These are phyloP conservation scores for Pachypanchax playfairii DNA, from an alignment of 2,113 vertebrate species.

Conservation along the genomic window DNA sequence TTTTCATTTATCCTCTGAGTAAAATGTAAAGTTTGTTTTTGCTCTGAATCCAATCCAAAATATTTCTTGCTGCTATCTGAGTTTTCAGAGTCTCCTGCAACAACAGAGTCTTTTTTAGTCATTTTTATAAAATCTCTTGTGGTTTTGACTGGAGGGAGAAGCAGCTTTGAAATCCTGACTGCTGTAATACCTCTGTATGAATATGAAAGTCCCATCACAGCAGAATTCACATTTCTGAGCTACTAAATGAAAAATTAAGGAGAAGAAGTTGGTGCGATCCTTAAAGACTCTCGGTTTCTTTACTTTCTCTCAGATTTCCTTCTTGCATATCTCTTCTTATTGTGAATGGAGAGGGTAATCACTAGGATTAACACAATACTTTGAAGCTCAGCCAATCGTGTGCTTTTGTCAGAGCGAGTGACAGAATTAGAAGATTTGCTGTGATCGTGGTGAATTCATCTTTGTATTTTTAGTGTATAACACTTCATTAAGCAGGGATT, in stretches of 20 bases:
- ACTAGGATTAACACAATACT: conserved; percentile 23
- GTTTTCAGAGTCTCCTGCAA: background rate
- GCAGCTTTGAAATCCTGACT: conserved; percentile 50
- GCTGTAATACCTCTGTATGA: conserved; percentile 37
- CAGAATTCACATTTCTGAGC: conserved; percentile 23
- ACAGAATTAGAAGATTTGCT: conserved; percentile 30
- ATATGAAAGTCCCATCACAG: conserved; percentile 37
- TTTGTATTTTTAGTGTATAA: conserved; percentile 20
- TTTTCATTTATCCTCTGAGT: background rate
- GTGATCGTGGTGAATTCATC: conserved; percentile 20
- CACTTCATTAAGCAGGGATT: conserved; percentile 18
- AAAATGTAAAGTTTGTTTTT: background rate
- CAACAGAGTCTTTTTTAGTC: background rate
- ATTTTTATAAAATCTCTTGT: background rate
- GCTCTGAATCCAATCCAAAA: background rate
- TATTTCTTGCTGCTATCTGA: background rate
- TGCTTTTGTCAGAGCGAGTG: conserved; percentile 12
- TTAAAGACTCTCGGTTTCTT: background rate
- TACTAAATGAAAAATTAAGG: conserved; percentile 9
- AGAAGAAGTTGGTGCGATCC: background rate
- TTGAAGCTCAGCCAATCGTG: conserved; percentile 15
- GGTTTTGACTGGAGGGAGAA: background rate
- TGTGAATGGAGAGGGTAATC: background rate
- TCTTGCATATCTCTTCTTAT: background rate
- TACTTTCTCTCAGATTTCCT: conserved; percentile 9